These are phyloP conservation scores for Drosophila paranaensis DNA, from an alignment of 2,888 invertebrate genomes.

Conservation along the genomic window DNA sequence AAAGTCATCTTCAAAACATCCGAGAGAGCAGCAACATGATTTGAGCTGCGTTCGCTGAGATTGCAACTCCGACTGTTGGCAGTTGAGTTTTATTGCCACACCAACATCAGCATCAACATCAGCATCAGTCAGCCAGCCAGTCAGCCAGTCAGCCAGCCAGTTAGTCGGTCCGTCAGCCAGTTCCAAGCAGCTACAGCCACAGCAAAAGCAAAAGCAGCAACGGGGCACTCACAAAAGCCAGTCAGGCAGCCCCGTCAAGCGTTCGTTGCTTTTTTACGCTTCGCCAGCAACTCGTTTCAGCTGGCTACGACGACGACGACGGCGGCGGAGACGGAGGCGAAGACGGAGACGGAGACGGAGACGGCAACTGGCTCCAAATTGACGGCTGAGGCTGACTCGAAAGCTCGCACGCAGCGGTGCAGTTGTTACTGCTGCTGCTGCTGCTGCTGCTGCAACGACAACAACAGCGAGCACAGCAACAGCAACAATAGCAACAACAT, in stretches of 20 bases:
- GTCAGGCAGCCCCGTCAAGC: conserved; percentile 51
- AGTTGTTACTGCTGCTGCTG: conserved; percentile 47
- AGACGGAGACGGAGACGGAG: neutral
- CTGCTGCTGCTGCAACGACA: conserved; percentile 25
- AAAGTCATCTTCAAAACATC: conserved; percentile 59
- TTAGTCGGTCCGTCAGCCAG: conserved; percentile 24
- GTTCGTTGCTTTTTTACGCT: conserved; percentile 65
- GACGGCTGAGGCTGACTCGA: conserved; percentile 72
- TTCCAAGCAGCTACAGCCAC: conserved; percentile 14
- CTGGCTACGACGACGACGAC: conserved; percentile 38
- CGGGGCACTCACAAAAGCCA: conserved; percentile 54
- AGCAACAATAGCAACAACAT: conserved; percentile 36
- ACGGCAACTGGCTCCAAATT: conserved; percentile 72
- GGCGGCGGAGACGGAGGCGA: conserved; percentile 7
- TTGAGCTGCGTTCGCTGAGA: conserved; percentile 59
- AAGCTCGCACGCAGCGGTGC: conserved; percentile 77
- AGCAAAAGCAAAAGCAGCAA: conserved; percentile 25
- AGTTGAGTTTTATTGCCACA: conserved; percentile 77
- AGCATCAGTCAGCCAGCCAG: conserved; percentile 15
- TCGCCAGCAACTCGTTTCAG: conserved; percentile 79
- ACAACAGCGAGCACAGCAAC: conserved; percentile 17
- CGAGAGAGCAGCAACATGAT: conserved; percentile 50
- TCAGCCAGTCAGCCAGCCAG: conserved; percentile 20
- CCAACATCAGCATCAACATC: conserved; percentile 55
- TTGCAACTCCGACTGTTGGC: conserved; percentile 64